Base-by-base conservation (phyloP, 2,113 vertebrate species). In the Porphyrio hochstetteri region DNA sequence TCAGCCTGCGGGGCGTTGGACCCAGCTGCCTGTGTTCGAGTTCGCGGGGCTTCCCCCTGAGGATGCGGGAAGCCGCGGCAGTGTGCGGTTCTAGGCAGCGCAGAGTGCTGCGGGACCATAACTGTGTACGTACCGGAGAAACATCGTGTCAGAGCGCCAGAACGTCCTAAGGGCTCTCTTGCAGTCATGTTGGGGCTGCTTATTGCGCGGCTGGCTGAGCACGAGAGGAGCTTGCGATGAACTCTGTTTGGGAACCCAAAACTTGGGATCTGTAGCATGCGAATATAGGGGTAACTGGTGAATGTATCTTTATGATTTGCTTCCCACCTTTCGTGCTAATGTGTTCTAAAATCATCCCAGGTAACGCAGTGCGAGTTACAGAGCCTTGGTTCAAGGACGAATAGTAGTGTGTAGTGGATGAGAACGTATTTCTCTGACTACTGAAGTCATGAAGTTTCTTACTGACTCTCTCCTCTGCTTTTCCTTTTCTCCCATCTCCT, bases 111-210 rank as follows among this genome's bases (percentile, higher is more conserved):
- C 2, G 0, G 12, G n/a, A 3, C 0, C 27, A 0, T 24, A 7
- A 13, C 17, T 72, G 24, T 0, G 0, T 7, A 5, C 0, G 1
- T 24, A 11, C 15, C 15, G 3, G n/a, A 17, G 81, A 35, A 13
- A 25, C 16, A 0, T 2, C 1, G 38, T 33, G 0, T 36, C 48
- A 24, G 48, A 0, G 19, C 1, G 1, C 40, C 14, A 33, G 24
- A 65, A 20, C 4, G 1, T 19, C 35, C 67, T 33, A 3, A 14
- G 36, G 44, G 71, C 11, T 44, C 68, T 72, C 75, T 53, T n/a
- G 36, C 27, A 17, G 3, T 29, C 70, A 0, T 11, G 56, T 46
- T 36, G 24, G 16, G 48, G 10, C 8, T 25, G 29, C 28, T 65
- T 28, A 27, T 35, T 13, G 2, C 0, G 0, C 9, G 38, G 56